Evolutionary conservation across 2,888 invertebrate species (phyloP), one percentile per base, ranked within the genome.

Genomic region (Phorcus lineatus): DNA sequence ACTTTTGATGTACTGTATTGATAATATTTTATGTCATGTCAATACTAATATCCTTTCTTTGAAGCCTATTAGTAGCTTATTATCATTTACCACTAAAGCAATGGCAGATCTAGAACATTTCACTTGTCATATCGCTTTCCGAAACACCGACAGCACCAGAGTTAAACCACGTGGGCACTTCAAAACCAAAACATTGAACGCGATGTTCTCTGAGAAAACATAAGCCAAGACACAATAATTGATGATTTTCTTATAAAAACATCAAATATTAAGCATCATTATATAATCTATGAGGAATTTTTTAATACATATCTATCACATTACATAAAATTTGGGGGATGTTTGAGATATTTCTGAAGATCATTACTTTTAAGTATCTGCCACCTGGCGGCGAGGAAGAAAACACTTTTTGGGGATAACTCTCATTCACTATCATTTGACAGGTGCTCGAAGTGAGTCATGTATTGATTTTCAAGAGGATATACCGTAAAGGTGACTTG

Each of bases 381-480:
- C 28, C 16, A 31, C 28, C 40, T 70, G 19, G 11, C 22, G 57
- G 19, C 3, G 57, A 47, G 13, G 11, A 6, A 19, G 17, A 17
- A 70, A 36, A 9, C 19, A 7, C 13, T 19, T 57, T 22, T 9
- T 16, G 36, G 19, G 40, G 40, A 36, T 40, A 70, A 70, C 70
- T 70, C 70, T 70, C 70, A 70, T n/a, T 40, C 19, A 40, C 40
- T 70, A 19, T 31, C 70, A 36, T 70, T 70, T 70, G 70, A 70
- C 70, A 40, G 70, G 70, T 70, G 70, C 31, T 19, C 70, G 19
- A 19, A 57, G 57, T 22, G 57, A 57, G 24, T 19, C 24, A 57
- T 22, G 24, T 57, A 40, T 31, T 31, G 70, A 70, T 70, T 36
- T 28, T 31, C 36, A 40, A 19, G 7, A 1, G 31, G n/a, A 70